Evolutionary conservation across 2,888 invertebrate species (phyloP).

Genomic region (Aricia artaxerxes): DNA sequence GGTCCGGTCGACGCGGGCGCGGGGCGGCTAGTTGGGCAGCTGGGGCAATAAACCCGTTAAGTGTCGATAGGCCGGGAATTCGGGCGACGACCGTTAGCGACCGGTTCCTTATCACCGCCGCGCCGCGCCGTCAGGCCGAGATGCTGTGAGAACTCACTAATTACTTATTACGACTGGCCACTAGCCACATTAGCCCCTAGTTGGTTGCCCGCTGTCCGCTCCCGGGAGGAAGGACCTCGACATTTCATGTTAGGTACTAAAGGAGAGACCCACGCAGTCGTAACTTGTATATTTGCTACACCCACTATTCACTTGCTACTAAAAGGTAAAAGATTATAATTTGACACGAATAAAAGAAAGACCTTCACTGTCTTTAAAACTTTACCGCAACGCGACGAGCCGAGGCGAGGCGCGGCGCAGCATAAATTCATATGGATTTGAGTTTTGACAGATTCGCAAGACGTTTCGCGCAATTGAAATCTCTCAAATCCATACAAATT

Average conservation of each 20-base stretch:
- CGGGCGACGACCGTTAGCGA: conserved; percentile 7
- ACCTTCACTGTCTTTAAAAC: not conserved
- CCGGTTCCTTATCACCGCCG: conserved; percentile 16
- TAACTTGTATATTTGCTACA: no score
- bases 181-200: not conserved
- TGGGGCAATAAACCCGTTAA: conserved; percentile 27
- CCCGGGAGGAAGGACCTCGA: not conserved
- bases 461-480: no score
- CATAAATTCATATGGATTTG: no score
- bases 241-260: not conserved
- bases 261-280: not conserved
- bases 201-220: not conserved
- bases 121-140: not conserved
- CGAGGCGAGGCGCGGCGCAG: no score
- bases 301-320: no score
- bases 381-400: no score
- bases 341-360: no score
- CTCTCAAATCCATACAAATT: no score
- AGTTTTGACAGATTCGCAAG: no score
- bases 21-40: conserved; percentile 21
- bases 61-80: conserved; percentile 14
- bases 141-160: not conserved
- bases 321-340: no score
- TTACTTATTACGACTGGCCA: not conserved
- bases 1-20: not conserved